Conservation (phyloP, 2,888 invertebrate species). For the Eristalis pertinax region DNA sequence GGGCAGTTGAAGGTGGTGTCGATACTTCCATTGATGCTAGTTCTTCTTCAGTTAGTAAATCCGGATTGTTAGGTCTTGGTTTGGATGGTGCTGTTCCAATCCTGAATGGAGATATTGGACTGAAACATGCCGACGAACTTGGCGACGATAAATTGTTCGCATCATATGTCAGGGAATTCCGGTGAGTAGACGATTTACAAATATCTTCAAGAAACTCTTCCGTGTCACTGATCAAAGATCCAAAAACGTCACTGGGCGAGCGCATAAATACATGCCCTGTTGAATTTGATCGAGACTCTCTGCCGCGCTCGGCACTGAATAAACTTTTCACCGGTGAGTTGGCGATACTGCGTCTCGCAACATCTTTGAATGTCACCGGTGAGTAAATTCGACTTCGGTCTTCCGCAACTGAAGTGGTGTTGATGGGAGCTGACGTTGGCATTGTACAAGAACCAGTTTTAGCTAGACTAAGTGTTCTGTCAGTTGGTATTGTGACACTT, state of each 20-base stretch:
- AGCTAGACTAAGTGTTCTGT: slow-evolving; percentile 44
- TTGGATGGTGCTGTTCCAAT: slow-evolving; percentile 83
- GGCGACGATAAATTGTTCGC: slow-evolving; percentile 73
- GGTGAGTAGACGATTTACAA: slow-evolving; percentile 74
- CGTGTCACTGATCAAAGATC: slow-evolving; percentile 84
- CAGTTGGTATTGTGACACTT: slow-evolving; percentile 24
- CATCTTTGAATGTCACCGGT: slow-evolving; percentile 92
- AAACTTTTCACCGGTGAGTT: slow-evolving; percentile 86
- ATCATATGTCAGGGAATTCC: slow-evolving; percentile 76
- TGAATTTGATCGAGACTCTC: slow-evolving; percentile 88
- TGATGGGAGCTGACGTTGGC: slow-evolving; percentile 46
- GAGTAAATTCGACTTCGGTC: slow-evolving; percentile 90
- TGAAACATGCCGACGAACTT: slow-evolving; percentile 81
- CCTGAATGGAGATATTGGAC: slow-evolving; percentile 84
- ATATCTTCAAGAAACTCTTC: slow-evolving; percentile 83
- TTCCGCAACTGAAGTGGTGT: slow-evolving; percentile 75
- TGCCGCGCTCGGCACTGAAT: slow-evolving; percentile 79
- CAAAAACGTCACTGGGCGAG: slow-evolving; percentile 84
- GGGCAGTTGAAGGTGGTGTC: slow-evolving; percentile 82
- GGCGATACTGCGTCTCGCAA: slow-evolving; percentile 89
- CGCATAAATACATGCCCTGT: slow-evolving; percentile 83
- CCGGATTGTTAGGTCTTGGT: slow-evolving; percentile 78
- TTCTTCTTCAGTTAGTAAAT: slow-evolving; percentile 80
- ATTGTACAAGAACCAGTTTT: slow-evolving; percentile 38
- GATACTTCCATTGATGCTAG: slow-evolving; percentile 78